A percentile compares a stretch with the other conserved stretches of the same genome.
Conservation (phyloP, 2,888 invertebrate species). For the Hydraecia micacea region DNA sequence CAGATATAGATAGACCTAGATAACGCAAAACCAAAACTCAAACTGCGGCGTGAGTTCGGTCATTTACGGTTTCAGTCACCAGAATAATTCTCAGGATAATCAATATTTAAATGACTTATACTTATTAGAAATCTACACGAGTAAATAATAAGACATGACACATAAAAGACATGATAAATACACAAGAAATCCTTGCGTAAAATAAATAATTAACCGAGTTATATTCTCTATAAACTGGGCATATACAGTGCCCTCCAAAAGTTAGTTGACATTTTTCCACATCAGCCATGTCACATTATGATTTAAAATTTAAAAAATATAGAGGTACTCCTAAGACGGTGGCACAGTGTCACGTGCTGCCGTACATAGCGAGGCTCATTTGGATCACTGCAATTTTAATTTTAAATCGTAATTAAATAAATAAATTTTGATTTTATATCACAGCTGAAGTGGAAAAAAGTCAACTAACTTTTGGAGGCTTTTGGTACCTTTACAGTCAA, state of each 20-base stretch:
- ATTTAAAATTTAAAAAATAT: too few relatives aligned
- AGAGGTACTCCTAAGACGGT: too few relatives aligned
- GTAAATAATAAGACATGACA: constrained; percentile 19
- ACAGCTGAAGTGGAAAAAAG: background rate
- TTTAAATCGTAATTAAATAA: background rate
- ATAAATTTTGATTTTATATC: too few relatives aligned
- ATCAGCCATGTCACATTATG: too few relatives aligned
- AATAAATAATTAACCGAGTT: constrained; percentile 7
- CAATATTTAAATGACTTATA: constrained; percentile 21
- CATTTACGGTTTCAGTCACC: background rate
- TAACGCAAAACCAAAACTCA: background rate
- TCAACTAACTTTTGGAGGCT: too few relatives aligned
- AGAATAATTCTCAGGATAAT: background rate
- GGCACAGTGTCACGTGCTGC: too few relatives aligned
- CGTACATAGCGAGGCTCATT: background rate
- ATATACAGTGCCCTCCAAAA: background rate
- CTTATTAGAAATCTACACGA: background rate
- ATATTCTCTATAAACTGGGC: constrained; percentile 12
- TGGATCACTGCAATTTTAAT: background rate
- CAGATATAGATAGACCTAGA: too few relatives aligned
- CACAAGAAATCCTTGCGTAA: background rate
- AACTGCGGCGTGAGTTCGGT: background rate
- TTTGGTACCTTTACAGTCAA: too few relatives aligned
- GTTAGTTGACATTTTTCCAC: too few relatives aligned
- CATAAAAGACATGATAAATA: constrained; percentile 5